Percentiles rank a stretch among this genome's conserved stretches.
phyloP scores from a whole-genome alignment of 1,140 invertebrate species.

The Telenomus remus region DNA sequence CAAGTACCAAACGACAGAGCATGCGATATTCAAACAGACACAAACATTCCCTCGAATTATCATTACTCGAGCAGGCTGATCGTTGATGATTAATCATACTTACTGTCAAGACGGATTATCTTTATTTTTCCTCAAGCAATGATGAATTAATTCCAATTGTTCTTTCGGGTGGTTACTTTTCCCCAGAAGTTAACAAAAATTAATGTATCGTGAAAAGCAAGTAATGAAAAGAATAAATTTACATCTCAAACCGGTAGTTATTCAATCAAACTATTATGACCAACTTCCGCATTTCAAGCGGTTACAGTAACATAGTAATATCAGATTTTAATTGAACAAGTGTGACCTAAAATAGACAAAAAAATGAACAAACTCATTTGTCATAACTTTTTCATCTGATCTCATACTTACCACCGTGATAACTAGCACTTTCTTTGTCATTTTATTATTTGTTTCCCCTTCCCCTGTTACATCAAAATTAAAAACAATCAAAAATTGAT shows the following conservation, averaged over 20 bases:
- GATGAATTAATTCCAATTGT: too few relatives aligned
- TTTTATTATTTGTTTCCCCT: too few relatives aligned
- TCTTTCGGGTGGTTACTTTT: too few relatives aligned
- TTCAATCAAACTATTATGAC: slow-evolving; percentile 22
- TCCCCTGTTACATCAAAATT: too few relatives aligned
- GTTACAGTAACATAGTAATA: slow-evolving; percentile 27
- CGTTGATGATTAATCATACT: slow-evolving; percentile 10
- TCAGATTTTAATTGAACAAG: slow-evolving; percentile 11
- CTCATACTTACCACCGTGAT: neutral
- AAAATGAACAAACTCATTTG: slow-evolving; percentile 11
- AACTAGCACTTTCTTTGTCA: neutral
- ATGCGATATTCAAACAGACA: too few relatives aligned
- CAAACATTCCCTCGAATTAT: too few relatives aligned
- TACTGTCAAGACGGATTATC: neutral
- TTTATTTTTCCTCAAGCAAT: too few relatives aligned
- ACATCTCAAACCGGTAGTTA: slow-evolving; percentile 29
- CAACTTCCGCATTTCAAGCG: slow-evolving; percentile 24
- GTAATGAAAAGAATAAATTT: slow-evolving; percentile 16
- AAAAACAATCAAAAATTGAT: too few relatives aligned
- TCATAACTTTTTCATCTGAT: neutral
- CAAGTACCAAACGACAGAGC: too few relatives aligned
- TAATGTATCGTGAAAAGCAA: slow-evolving; percentile 10
- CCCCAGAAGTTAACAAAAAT: neutral
- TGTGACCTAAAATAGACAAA: slow-evolving; percentile 26
- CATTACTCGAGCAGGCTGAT: too few relatives aligned